Evolutionary conservation across 2,888 invertebrate genomes (phyloP), one percentile per base, ranked within the genome.

Genomic region (Oscheius onirici): DNA sequence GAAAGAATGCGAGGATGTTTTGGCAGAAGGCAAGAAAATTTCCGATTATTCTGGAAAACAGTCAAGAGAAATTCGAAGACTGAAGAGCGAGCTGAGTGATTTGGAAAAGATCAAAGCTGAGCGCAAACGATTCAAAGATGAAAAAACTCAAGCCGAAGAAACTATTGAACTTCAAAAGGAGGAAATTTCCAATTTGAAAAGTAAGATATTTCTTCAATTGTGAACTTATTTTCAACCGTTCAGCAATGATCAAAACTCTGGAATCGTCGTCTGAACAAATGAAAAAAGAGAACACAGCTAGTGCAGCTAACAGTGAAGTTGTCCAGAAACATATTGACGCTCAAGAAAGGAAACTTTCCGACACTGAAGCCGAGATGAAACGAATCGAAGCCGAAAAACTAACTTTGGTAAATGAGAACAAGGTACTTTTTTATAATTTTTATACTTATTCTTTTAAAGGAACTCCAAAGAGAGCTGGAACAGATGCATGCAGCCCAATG

Each of bases 31-130:
- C 77, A 76, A 80, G 61, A 74, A 72, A 28, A 67, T 80, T 10
- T 81, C 80, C 1, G 76, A 77, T 22, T 75, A 78, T 44, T 81
- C 75, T 43, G 84, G 77, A 10, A 81, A 83, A 57, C 83, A 83
- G 51, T 74, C 84, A 13, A 77, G 76, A 49, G 83, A 83, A 60
- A 82, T 83, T 40, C 69, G 82, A 28, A 65, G 80, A 57, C 67
- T 83, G 49, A 80, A 80, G 60, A 75, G 74, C 28, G 75, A 83
- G 61, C 51, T 81, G 49, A 71, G 63, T 3, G 75, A 75, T n/a
- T 51, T 75, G 20, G 73, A 73, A 49, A 75, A 75, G 51, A 60
- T 75, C 24, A 73, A 73, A 61, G 55, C 34, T 26, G 75, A 75
- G 41, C 20, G 71, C 43, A 75, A 73, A 63, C 65, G 70, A 40